Base-by-base conservation (phyloP, 1,140 invertebrate species). In the Meloidogyne floridensis region DNA sequence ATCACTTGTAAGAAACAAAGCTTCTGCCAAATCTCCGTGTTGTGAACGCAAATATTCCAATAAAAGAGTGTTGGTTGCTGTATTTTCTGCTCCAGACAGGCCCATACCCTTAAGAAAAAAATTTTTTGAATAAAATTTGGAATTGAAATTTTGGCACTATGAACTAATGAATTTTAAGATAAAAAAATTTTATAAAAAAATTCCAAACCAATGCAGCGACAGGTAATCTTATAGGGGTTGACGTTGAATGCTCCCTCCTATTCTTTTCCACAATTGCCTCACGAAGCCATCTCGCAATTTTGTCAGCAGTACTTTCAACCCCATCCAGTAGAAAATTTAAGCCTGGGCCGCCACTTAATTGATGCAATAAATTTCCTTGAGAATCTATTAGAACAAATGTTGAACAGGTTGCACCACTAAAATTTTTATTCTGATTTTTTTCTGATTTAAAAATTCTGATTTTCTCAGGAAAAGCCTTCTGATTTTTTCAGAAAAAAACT, bases 71-170 rank as follows among this genome's bases (percentile, higher is more conserved):
- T 96, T 96, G 9, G 93, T 93, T 83, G 93, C 93, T 73, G 94
- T 93, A 87, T 95, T 93, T 90, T 95, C 95, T 86, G 95, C 96
- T 32, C 95, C 96, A 87, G 95, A 96, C 56, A 97, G 91, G 87
- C 94, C 94, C 77, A 97, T 91, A 81, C 95, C 95, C 94, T 92
- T 18, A 10, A 47, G n/a, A 13, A 47, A 10, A n/a, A 71, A 32
- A 15, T 82, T 6, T 84, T 43, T 15, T 18, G 81, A n/a, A 8
- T 13, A 80, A 80, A 80, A 11, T n/a, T n/a, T n/a, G n/a, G n/a
- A n/a, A n/a, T n/a, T n/a, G n/a, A n/a, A n/a, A n/a, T n/a, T n/a
- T n/a, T n/a, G n/a, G n/a, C n/a, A n/a, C n/a, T n/a, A n/a, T n/a
- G n/a, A n/a, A n/a, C n/a, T n/a, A n/a, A n/a, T n/a, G n/a, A n/a